Evolutionary conservation across 2,797 vertebrate species (phyloP), one percentile per base, ranked within the genome.

Genomic region (Siniperca undulata): DNA sequence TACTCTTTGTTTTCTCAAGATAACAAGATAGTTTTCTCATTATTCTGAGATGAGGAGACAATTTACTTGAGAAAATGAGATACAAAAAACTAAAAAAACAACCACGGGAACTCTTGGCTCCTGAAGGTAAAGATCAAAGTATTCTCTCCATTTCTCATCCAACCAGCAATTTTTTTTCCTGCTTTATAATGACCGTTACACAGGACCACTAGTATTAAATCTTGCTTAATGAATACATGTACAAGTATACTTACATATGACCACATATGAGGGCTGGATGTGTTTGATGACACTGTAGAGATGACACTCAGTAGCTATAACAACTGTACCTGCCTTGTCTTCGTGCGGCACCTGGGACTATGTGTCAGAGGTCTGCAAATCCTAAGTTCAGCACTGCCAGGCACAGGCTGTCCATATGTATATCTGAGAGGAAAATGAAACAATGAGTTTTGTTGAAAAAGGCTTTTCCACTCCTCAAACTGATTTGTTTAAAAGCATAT

Each of bases 331-430:
- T 82, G 48, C 36, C 61, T 34, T 22, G 53, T 71, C 20, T 86
- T 64, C 5, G 19, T 61, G 2, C 50, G 17, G 71, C 85, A 88
- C 4, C 71, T 78, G 5, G 42, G 3, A 2, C 75, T 1, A 42
- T 13, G 2, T 9, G 9, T 2, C 22, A 36, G 0, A 4, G 62
- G 64, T 67, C 48, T 64, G 44, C 85, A 90, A 12, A 87, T 10
- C 4, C 87, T 20, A 19, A 86, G 2, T 9, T 36, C n/a, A 9
- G 52, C 78, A 42, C 3, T 82, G 2, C 81, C 88, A 30, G 89
- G 84, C 44, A 93, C 92, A 46, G 92, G 78, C 60, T 90, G 88
- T 19, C 86, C 81, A 60, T 75, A 92, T 5, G 90, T 92, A 70
- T 92, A 93, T 58, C 92, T 93, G 55, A 34, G 2, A 50, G 13